These are phyloP conservation scores for Podabrus alpinus DNA, from an alignment of 2,888 invertebrate genomes.

Conservation along the genomic window DNA sequence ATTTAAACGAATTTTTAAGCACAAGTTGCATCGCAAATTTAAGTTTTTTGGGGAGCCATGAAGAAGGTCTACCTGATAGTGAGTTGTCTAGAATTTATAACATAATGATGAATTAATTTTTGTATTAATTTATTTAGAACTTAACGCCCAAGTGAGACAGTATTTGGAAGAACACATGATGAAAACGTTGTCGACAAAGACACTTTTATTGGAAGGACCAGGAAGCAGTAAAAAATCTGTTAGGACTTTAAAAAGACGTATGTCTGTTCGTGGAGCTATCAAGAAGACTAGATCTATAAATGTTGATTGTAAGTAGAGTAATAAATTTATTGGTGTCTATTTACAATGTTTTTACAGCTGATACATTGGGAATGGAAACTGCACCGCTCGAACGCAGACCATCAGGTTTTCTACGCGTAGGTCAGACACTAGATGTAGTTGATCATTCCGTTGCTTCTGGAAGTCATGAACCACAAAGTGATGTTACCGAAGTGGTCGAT, in stretches of 20 bases:
- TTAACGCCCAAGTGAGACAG: conserved; percentile 81
- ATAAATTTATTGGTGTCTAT: not conserved
- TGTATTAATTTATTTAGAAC: conserved; percentile 59
- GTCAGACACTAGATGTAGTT: conserved; percentile 55
- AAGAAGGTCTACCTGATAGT: conserved; percentile 89
- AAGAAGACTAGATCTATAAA: conserved; percentile 93
- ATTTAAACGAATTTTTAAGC: conserved; percentile 90
- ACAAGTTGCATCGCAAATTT: conserved; percentile 98
- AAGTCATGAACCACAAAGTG: not conserved
- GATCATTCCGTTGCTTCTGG: conserved; percentile 38
- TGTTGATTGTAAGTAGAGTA: conserved; percentile 74
- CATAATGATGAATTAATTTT: not conserved
- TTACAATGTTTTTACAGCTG: conserved; percentile 62
- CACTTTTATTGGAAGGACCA: conserved; percentile 65
- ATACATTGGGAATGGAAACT: conserved; percentile 77
- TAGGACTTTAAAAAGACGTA: conserved; percentile 68
- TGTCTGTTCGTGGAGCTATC: conserved; percentile 91
- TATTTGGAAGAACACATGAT: conserved; percentile 86
- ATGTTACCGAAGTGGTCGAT: not conserved
- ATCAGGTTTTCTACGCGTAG: conserved; percentile 54
- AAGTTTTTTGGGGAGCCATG: conserved; percentile 91
- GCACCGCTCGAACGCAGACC: conserved; percentile 60
- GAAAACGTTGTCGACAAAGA: conserved; percentile 76
- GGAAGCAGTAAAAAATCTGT: conserved; percentile 59
- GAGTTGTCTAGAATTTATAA: conserved; percentile 50